Evolutionary conservation across 2,797 vertebrate genomes (phyloP), one percentile per base, ranked within the genome.

Genomic region (Rhincodon typus): DNA sequence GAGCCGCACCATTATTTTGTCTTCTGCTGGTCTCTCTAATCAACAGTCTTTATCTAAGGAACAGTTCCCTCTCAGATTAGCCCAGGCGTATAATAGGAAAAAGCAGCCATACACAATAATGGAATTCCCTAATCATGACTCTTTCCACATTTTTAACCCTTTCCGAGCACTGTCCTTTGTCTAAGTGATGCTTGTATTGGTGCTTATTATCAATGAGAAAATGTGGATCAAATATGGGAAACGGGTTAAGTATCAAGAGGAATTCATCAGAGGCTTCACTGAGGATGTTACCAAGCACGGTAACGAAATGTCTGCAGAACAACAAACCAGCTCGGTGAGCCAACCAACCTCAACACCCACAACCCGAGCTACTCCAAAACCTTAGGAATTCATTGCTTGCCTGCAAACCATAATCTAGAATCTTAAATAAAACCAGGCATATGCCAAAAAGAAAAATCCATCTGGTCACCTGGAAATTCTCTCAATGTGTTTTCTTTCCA

Each of bases 391-490:
- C 12, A 42, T 50, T 23, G 25, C 69, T 94, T 15, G 10, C 7
- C 69, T 94, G 30, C 27, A 94, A 27, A 42, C 6, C 38, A 7
- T 19, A 23, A 93, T 67, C 62, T 67, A 67, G 15, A 93, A 42
- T 38, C 90, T 94, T 94, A 94, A 94, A 72, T 74, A 74, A 74
- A 53, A 94, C 94, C 46, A n/a, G 67, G 27, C 69, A 94, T 34
- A 34, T 42, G 42, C 66, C 46, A 69, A 94, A 70, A 62, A 62
- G 57, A 66, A 42, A 72, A 94, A 30, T 46, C 67, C 94, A 94
- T 72, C 42, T 94, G 94, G 67, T 94, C 94, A 94, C 94, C 70
- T 94, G 70, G 94, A 94, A 50, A 72, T 74, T 74, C 69, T 93
- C 62, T 67, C 62, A 57, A 30, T 5, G 27, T 57, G 12, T 34